Percentiles rank a stretch among this genome's conserved stretches.
These are phyloP conservation scores for Indri indri DNA, from an alignment of 2,113 vertebrate species.

Conservation along the genomic window DNA sequence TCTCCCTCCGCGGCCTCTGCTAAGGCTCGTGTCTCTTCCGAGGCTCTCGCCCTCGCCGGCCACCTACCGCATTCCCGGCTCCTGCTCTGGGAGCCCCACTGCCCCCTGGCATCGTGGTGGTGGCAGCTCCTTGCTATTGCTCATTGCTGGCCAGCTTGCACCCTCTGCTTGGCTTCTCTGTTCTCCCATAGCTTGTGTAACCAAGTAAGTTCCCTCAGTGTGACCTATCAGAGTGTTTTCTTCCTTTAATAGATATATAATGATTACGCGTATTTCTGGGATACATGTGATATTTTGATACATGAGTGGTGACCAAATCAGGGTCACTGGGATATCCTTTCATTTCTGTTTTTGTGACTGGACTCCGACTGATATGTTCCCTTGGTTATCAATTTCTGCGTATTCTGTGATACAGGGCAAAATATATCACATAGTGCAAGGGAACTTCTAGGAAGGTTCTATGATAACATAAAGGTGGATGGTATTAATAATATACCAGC, in stretches of 20 bases:
- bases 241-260: neutral
- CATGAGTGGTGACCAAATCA: neutral
- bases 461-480: neutral
- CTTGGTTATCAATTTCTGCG: neutral
- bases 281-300: neutral
- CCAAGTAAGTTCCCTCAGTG: neutral
- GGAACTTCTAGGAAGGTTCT: neutral
- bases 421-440: neutral
- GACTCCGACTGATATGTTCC: neutral
- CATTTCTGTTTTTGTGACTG: neutral
- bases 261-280: neutral
- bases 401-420: no score
- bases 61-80: no score
- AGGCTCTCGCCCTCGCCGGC: no score
- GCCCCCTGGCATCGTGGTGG: neutral
- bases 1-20: neutral
- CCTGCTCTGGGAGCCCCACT: no score
- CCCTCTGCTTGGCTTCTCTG: neutral
- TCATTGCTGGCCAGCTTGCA: neutral
- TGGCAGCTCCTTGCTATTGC: neutral
- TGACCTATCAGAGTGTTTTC: neutral
- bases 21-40: neutral
- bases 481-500: neutral
- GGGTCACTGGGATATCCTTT: neutral
- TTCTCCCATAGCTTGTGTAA: neutral